Percentiles rank a stretch among this genome's conserved stretches.
phyloP scores from a whole-genome alignment of 2,888 invertebrate species.

The Ariolimax columbianus region DNA sequence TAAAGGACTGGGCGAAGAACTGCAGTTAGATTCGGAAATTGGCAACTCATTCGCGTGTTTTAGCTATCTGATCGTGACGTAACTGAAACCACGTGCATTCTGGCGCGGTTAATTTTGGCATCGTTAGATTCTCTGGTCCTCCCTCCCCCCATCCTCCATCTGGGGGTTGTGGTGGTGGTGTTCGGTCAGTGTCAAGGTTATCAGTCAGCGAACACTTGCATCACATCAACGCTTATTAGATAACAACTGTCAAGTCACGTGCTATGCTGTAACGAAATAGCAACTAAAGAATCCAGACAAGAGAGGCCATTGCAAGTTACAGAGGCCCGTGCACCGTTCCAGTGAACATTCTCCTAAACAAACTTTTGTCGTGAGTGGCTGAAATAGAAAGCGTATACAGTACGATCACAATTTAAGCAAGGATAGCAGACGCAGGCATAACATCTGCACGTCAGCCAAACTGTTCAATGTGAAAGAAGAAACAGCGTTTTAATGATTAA shows the following conservation, averaged over 20 bases:
- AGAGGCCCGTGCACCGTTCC: too few species aligned
- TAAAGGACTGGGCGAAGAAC: not conserved
- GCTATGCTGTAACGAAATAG: too few species aligned
- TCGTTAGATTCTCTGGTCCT: not conserved
- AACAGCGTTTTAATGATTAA: too few species aligned
- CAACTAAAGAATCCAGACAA: not conserved
- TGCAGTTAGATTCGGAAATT: not conserved
- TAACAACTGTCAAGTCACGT: too few species aligned
- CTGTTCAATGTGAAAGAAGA: too few species aligned
- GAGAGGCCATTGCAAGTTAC: not conserved
- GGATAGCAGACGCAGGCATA: too few species aligned
- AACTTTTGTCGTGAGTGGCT: too few species aligned
- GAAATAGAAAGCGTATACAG: too few species aligned
- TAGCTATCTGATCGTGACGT: not conserved
- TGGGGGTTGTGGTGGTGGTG: not conserved
- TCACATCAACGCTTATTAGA: not conserved
- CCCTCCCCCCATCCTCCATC: not conserved
- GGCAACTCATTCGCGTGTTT: constrained; percentile 1
- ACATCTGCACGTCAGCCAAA: too few species aligned
- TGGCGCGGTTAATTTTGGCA: not conserved
- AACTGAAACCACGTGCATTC: not conserved
- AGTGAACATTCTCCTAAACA: too few species aligned
- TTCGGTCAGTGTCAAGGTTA: not conserved
- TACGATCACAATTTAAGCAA: too few species aligned
- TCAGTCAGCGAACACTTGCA: not conserved